phyloP scores from a whole-genome alignment of 2,888 invertebrate species.

The Campoplex nolae region DNA sequence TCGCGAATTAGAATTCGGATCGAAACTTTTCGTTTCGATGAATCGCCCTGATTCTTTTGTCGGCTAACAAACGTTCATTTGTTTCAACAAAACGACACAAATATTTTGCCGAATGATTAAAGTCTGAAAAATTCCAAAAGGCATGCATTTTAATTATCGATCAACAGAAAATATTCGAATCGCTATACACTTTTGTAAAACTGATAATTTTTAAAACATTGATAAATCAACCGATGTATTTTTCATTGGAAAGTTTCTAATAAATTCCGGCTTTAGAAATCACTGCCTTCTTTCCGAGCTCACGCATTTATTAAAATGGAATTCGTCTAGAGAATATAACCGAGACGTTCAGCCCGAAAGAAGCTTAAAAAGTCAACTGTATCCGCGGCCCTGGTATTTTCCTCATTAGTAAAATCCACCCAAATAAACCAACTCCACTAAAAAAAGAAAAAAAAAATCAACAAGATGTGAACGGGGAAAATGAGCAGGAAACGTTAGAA shows the following conservation, averaged over 20 bases:
- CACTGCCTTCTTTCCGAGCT: not conserved
- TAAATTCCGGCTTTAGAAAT: not conserved
- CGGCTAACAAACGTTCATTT: no score
- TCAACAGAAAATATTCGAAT: not conserved
- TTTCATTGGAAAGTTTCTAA: not conserved
- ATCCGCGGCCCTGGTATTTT: not conserved
- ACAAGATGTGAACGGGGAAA: not conserved
- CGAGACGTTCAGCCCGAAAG: not conserved
- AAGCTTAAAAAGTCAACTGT: not conserved
- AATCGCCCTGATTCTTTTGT: no score
- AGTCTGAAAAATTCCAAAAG: no score
- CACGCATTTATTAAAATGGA: no score
- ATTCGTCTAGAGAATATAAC: not conserved
- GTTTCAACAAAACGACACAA: no score
- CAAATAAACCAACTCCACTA: not conserved
- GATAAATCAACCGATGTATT: not conserved
- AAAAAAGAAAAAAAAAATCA: not conserved
- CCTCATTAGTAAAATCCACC: not conserved
- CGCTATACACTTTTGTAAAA: not conserved
- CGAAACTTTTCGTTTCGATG: no score
- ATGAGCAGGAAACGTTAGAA: not conserved
- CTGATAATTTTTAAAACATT: not conserved
- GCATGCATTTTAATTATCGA: not conserved
- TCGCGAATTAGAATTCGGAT: no score
- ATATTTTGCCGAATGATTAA: no score